These are phyloP conservation scores for human DNA, from an alignment of 2,113 vertebrate species.

Conservation along the genomic window GRCh38 chr15:25907501-25908000, in stretches of 20 bases:
- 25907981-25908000: neutral
- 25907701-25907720: neutral
- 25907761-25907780: neutral
- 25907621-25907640: neutral
- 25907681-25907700: neutral
- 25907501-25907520: neutral
- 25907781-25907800: neutral
- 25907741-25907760: neutral
- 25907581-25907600: neutral
- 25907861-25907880: neutral
- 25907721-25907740: neutral
- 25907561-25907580: neutral
- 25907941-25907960: neutral
- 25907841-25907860: neutral
- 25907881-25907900: neutral
- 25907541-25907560: neutral
- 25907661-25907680: neutral
- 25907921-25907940: neutral
- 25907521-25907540: neutral
- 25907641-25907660: slow-evolving; percentile 15
- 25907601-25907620: neutral
- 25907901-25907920: neutral
- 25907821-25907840: neutral
- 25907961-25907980: neutral
- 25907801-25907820: neutral